Base-by-base conservation (phyloP, 1,140 invertebrate genomes). In the Neodiprion virginianus region DNA sequence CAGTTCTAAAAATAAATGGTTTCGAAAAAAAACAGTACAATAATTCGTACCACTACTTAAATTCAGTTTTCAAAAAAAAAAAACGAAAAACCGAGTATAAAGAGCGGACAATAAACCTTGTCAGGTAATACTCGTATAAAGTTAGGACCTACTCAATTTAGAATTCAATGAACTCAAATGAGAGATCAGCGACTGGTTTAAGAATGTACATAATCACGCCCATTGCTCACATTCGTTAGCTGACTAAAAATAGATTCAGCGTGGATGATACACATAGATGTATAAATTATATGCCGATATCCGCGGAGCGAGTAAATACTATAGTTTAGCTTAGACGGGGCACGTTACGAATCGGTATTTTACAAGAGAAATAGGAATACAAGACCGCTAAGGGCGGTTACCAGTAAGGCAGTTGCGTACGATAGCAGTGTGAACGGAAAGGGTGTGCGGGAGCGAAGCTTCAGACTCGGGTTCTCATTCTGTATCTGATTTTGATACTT, bases 11-110 rank as follows among this genome's bases (percentile, higher is more conserved):
- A 77, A 76, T 50, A 61, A 40, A 69, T 66, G 48, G 66, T 48
- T 68, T 70, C 28, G 74, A 79, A 81, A 81, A 21, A 81, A 69
- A 71, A 79, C 67, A 79, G 81, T 83, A 14, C 53, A 61, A 61
- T 61, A 61, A 40, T 61, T 61, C n/a, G 53, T 61, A 61, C 53
- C 53, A 61, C 11, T 12, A 79, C 84, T 78, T 76, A 77, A 69
- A 84, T 74, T 23, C 83, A 71, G 75, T 83, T 82, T 85, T 79
- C 10, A 84, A 83, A 71, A 75, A 75, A 80, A 79, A 78, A 77
- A 74, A n/a, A n/a, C n/a, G 76, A 68, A 75, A 71, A 49, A 61
- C 65, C 12, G 23, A 75, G 10, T 21, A 17, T 12, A 65, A 75
- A 14, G 47, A 48, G 53, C 48, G 40, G 10, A 74, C 21, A 70